Base-by-base conservation (phyloP, 2,113 vertebrate species). In the Taurulus bubalis region DNA sequence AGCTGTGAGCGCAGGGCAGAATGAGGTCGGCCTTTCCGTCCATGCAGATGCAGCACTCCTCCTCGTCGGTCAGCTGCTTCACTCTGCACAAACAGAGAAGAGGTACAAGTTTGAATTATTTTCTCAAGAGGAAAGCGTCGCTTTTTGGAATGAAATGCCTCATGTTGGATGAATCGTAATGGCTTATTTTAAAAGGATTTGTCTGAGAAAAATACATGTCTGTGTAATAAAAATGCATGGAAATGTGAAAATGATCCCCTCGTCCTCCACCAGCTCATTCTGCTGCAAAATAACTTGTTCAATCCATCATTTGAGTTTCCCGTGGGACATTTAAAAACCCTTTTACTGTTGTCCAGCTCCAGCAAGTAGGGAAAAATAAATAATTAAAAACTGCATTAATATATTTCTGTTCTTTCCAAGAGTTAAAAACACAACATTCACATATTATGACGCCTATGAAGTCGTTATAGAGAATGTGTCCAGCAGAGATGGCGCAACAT, bases 1-100 rank as follows among this genome's bases (percentile, higher is more conserved):
- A 99, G 90, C 96, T 99, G 95, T 99, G 98, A 16, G 97, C 94
- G 65, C 98, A 99, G 0, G 98, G 98, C 82, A 99, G 94, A 87
- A 99, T 99, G 53, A 99, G 95, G 92, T 99, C 98, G 28, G 96
- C 96, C 71, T 96, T 97, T 0, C 97, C 96, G 28, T 99, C 98
- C 98, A 99, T 99, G 80, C 98, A 99, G 93, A 99, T 99, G 45
- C 98, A 99, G 62, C 98, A 99, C 78, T 99, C 98, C 82, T 99
- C 98, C 77, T 99, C 97, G 66, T 99, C 98, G 0, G 98, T 98
- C 92, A 99, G 88, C 94, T 98, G 96, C 86, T 99, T 99, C 80
- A 99, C 97, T 91, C 98, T 99, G 94, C 18, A 90, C 9, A 60
- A 1, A 58, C 59, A 71, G 5, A 32, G 30, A 51, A 20, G 9